Base-by-base conservation (phyloP, 2,888 invertebrate species). In the Clistopyga incitator region DNA sequence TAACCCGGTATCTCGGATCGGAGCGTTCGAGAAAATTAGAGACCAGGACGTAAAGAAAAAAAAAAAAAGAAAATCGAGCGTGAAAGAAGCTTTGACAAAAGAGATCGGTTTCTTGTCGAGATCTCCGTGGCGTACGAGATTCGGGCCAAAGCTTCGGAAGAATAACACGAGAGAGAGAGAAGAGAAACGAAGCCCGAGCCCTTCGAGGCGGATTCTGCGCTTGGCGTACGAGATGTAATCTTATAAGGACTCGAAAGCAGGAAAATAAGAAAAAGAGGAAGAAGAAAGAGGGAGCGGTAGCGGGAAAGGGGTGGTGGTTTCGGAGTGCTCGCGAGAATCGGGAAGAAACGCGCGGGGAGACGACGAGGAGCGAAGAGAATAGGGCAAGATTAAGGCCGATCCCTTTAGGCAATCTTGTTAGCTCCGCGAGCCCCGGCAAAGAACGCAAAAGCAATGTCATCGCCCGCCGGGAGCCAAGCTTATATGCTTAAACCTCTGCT, bases 381-480 rank as follows among this genome's bases (percentile, higher is more conserved):
- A 78, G 75, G 72, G 78, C 56, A 77, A 86, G 85, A 84, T 85
- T 85, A 84, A 81, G 84, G 81, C 83, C 84, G 82, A 89, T 88
- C 88, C 90, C 89, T 89, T 87, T 86, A 84, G 88, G 88, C 89
- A 89, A 90, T 90, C 90, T 90, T 88, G 90, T 90, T 90, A 90
- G 88, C 89, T 88, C 86, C 85, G 87, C 64, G 85, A 74, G 85
- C 81, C 76, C 81, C 81, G 76, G 82, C 84, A 85, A 87, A 88
- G 86, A 85, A 88, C 87, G 86, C 86, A 87, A 87, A 87, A 86
- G 84, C 81, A 77, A 80, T 72, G 83, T 80, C 82, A 18, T 64
- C 56, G 38, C 54, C 71, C 64, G 54, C 71, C 64, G 54, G 78
- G 75, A 84, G 65, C 75, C 25, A 25, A 71, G 78, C 74, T 74